Evolutionary conservation across 2,797 vertebrate genomes (phyloP), one percentile per base, ranked within the genome.

Genomic region (Melanotaenia nigrans): DNA sequence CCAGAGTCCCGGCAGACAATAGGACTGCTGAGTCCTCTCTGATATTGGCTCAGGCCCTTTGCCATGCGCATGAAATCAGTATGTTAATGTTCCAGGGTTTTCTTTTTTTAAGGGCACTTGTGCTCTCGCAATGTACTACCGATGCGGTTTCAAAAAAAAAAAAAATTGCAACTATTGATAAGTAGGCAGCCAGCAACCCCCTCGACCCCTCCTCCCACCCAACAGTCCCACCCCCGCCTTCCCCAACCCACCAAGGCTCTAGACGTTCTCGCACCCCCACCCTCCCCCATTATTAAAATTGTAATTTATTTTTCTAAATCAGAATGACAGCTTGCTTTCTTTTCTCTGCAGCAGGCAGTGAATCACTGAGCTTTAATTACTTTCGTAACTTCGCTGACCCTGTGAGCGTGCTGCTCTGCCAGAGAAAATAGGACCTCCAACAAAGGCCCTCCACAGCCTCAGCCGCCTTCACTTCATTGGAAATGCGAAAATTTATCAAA

Each of bases 1-100:
- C 95, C 98, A 99, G 97, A 97, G 97, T 98, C 96, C 96, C 94
- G 42, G 95, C 97, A 99, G 97, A 99, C 98, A 99, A 99, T 97
- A 96, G 97, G 97, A 99, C 92, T 99, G 98, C 97, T 99, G 97
- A 99, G 97, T 99, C 97, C 95, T 97, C 95, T 97, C 96, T 99
- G 97, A 99, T 98, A 98, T 95, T 96, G 95, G 97, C 97, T 97
- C 97, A 97, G 97, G 97, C 96, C 97, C 97, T 99, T 97, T 98
- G 97, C 97, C 97, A 98, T 95, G 96, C 96, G 96, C 97, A 96
- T 97, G 96, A 97, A 99, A 99, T 99, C 98, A 97, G 96, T 99
- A 99, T 99, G 98, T 97, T 99, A 99, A 99, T 99, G 97, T 97
- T 96, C 95, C 93, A 80, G 88, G 94, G 93, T 96, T 94, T 94